A percentile compares a stretch with the other conserved stretches of the same genome.
Evolutionary conservation across 2,797 vertebrate species (phyloP).

Genomic region (Phyllotis vaccarum): DNA sequence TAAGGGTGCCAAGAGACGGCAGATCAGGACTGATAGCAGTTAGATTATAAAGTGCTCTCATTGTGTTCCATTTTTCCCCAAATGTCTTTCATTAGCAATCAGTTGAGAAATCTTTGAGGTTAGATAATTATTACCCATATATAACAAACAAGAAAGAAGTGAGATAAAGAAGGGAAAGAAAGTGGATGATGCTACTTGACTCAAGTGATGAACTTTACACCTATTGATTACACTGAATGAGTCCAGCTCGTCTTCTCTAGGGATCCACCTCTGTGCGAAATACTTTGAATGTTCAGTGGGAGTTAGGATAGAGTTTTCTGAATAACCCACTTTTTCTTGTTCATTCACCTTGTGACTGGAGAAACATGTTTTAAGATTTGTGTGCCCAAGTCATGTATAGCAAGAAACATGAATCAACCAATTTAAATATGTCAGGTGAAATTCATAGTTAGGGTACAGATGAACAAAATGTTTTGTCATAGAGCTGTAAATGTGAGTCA

Average conservation of each 20-base stretch:
- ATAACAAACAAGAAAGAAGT: not conserved
- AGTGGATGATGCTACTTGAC: not conserved
- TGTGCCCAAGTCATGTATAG: not conserved
- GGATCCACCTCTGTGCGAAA: not conserved
- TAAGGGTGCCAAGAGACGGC: not conserved
- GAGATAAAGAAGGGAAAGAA: not conserved
- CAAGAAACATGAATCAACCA: constrained; percentile 43
- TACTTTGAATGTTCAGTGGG: not conserved
- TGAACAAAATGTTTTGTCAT: constrained; percentile 18
- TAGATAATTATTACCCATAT: not conserved
- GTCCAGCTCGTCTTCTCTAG: not conserved
- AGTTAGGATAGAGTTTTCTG: not conserved
- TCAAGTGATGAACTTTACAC: not conserved
- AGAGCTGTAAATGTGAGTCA: not conserved
- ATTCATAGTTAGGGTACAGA: constrained; percentile 1
- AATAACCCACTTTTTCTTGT: not conserved
- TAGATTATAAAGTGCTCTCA: not conserved
- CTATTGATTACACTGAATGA: not conserved
- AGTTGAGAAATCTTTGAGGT: not conserved
- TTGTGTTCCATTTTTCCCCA: not conserved
- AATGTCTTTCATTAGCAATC: constrained; percentile 25
- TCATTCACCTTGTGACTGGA: constrained; percentile 17
- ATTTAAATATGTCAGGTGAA: constrained; percentile 23
- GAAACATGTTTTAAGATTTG: not conserved
- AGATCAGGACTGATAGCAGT: not conserved